Evolutionary conservation across 1,140 invertebrate genomes (phyloP).

Genomic region (Oryctes rhinoceros): DNA sequence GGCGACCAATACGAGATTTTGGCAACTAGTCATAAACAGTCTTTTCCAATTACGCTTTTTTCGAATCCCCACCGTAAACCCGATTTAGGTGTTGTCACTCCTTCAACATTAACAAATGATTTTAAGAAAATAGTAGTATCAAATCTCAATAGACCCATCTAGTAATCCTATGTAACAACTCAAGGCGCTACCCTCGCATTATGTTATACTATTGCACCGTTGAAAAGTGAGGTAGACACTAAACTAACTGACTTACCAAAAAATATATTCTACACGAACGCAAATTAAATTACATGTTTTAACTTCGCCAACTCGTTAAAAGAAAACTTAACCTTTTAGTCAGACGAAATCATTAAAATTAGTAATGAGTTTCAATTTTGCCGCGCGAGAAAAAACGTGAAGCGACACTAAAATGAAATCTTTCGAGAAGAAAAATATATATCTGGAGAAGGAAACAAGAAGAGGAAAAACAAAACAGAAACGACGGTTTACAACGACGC

Average conservation of each 20-base stretch:
- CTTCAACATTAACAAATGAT: no score
- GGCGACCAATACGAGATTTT: no score
- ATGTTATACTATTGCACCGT: no score
- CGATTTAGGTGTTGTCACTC: no score
- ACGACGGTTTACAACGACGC: neutral
- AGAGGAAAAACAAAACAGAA: neutral
- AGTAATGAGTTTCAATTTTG: conserved; percentile 19
- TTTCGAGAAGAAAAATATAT: neutral
- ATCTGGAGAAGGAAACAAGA: neutral
- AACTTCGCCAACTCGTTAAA: neutral
- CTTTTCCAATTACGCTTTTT: no score
- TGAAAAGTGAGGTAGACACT: no score
- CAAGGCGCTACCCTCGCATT: no score
- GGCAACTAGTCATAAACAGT: no score
- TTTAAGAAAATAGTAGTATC: no score
- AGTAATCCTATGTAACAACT: no score
- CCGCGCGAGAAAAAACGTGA: neutral
- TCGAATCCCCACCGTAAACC: no score
- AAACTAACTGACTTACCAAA: neutral
- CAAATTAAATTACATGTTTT: neutral
- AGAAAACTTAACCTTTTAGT: neutral
- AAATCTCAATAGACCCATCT: no score
- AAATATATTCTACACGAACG: neutral
- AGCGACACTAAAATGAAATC: neutral
- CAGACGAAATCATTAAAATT: conserved; percentile 1